These are phyloP conservation scores for Tarsius wallacei DNA, from an alignment of 2,797 vertebrate species.

Conservation along the genomic window DNA sequence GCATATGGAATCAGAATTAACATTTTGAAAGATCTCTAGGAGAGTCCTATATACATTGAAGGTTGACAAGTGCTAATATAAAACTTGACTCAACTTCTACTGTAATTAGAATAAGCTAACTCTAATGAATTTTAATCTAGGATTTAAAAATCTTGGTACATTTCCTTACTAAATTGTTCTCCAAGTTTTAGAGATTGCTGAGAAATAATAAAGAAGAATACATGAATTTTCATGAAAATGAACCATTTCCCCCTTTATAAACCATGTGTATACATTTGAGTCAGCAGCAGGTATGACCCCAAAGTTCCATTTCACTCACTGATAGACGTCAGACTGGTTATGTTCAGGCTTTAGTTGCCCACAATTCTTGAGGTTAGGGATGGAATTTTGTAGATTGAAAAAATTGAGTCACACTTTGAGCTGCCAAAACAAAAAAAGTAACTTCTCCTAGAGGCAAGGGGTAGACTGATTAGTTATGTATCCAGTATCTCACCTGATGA, in stretches of 20 bases:
- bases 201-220: conserved; percentile 1
- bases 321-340: neutral
- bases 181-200: neutral
- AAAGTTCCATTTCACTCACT: neutral
- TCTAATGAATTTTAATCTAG: conserved; percentile 36
- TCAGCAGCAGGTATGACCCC: neutral
- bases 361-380: neutral
- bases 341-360: neutral
- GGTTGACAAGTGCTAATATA: neutral
- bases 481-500: neutral
- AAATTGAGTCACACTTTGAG: neutral
- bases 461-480: neutral
- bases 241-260: neutral
- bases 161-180: conserved; percentile 8
- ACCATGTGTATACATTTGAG: neutral
- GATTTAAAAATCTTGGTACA: neutral
- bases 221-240: neutral
- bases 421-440: neutral
- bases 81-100: conserved; percentile 17
- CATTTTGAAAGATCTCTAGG: neutral
- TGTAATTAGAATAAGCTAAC: neutral
- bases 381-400: neutral
- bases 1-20: neutral
- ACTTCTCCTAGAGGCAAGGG: neutral
- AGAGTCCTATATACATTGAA: neutral